Evolutionary conservation across 2,113 vertebrate genomes (phyloP).

Genomic region (Anseranas semipalmata): DNA sequence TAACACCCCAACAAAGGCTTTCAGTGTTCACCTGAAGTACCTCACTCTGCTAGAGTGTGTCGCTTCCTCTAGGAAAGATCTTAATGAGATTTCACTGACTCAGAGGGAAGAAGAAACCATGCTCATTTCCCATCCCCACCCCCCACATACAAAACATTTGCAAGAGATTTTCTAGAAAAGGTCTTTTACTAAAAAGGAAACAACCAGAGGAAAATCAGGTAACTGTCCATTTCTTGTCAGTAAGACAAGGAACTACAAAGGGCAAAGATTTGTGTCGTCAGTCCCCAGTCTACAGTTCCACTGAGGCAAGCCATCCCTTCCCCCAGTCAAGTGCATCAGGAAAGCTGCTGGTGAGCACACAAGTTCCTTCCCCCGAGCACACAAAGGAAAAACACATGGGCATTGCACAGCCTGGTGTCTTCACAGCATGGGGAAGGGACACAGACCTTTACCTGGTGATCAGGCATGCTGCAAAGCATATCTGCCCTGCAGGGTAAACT

Average conservation of each 20-base stretch:
- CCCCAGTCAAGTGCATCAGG: neutral
- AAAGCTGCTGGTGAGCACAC: neutral
- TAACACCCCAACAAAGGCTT: neutral
- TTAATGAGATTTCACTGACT: neutral
- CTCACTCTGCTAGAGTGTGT: neutral
- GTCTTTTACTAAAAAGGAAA: neutral
- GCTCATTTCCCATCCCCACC: neutral
- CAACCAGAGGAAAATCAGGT: neutral
- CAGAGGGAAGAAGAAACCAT: neutral
- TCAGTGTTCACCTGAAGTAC: neutral
- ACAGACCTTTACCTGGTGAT: neutral
- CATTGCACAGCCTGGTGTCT: neutral
- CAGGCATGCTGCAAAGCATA: neutral
- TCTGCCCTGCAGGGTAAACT: neutral
- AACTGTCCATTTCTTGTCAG: neutral
- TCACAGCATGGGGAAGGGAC: neutral
- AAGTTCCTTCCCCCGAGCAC: neutral
- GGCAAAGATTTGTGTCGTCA: neutral
- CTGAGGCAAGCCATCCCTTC: accelerated
- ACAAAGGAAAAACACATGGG: neutral
- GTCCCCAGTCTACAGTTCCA: neutral
- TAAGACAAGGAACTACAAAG: neutral
- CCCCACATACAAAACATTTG: neutral
- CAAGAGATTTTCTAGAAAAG: neutral
- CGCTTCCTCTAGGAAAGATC: neutral